Conservation (phyloP, 2,888 invertebrate species). For the Pecten maximus region DNA sequence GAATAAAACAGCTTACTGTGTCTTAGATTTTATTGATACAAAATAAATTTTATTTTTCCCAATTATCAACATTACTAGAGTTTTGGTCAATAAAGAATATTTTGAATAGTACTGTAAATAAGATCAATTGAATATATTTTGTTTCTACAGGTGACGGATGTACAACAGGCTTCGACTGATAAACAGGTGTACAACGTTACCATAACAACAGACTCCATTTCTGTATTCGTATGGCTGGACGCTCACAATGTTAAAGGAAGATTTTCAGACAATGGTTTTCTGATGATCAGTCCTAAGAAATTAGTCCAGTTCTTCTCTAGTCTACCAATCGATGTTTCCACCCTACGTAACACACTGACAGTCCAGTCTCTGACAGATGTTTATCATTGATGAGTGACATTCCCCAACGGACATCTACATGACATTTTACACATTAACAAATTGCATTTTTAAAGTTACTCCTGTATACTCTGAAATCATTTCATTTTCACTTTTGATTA, state of each 20-base stretch:
- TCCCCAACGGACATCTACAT: no score
- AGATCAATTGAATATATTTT: constrained; percentile 12
- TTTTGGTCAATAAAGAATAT: no score
- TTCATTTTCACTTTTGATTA: no score
- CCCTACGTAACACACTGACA: constrained; percentile 59
- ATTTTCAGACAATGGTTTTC: constrained; percentile 91
- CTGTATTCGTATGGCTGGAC: constrained; percentile 82
- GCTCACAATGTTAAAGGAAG: constrained; percentile 84
- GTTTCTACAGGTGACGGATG: constrained; percentile 64
- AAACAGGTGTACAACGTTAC: constrained; percentile 63
- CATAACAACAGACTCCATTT: constrained; percentile 70
- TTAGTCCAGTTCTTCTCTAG: constrained; percentile 69
- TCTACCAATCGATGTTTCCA: constrained; percentile 57
- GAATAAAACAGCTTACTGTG: no score
- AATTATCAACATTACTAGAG: no score
- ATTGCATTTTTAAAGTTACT: no score
- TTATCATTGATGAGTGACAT: constrained; percentile 61
- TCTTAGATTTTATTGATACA: no score
- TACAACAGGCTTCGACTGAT: constrained; percentile 54
- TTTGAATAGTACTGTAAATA: no score
- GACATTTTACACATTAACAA: no score
- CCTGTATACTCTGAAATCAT: no score
- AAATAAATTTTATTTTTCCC: no score
- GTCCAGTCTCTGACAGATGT: constrained; percentile 71
- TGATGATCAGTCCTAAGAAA: constrained; percentile 76